Conservation (phyloP, 2,888 invertebrate species). For the Pristionchus maxplancki region DNA sequence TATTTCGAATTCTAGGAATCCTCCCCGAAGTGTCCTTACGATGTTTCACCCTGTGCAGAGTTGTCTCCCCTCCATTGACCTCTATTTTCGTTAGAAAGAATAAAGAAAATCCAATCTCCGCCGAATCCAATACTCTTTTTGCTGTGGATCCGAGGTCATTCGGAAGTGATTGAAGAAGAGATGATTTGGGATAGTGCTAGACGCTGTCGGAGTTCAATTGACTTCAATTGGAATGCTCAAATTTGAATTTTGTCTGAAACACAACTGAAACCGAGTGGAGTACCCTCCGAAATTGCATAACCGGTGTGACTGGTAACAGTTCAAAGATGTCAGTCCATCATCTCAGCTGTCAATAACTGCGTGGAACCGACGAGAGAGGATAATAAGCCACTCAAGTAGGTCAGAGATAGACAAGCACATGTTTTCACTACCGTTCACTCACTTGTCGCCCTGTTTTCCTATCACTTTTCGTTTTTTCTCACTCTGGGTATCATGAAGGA, state of each 20-base stretch:
- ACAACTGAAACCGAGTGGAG: not conserved
- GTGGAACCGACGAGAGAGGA: not conserved
- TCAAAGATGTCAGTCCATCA: not conserved
- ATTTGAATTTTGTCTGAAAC: not conserved
- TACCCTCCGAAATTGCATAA: not conserved
- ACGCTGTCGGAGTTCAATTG: not conserved
- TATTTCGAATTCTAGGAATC: not conserved
- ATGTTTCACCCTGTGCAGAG: not conserved
- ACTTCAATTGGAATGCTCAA: not conserved
- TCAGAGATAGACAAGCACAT: not conserved
- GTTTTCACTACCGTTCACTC: not conserved
- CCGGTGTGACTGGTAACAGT: not conserved
- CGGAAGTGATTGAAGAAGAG: not conserved
- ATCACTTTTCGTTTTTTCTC: not conserved
- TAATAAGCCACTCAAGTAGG: not conserved
- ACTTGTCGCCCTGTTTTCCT: not conserved
- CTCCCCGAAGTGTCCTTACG: not conserved
- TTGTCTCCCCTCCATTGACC: not conserved
- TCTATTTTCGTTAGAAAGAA: constrained; percentile 26
- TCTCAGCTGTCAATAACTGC: not conserved
- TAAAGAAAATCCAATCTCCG: not conserved
- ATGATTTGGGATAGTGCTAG: not conserved
- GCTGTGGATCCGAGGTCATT: not conserved
- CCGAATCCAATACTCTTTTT: not conserved
- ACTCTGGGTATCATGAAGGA: too few relatives aligned